Evolutionary conservation across 2,113 vertebrate species (phyloP), one percentile per base, ranked within the genome.

Genomic region (Eudyptes chrysolophus): DNA sequence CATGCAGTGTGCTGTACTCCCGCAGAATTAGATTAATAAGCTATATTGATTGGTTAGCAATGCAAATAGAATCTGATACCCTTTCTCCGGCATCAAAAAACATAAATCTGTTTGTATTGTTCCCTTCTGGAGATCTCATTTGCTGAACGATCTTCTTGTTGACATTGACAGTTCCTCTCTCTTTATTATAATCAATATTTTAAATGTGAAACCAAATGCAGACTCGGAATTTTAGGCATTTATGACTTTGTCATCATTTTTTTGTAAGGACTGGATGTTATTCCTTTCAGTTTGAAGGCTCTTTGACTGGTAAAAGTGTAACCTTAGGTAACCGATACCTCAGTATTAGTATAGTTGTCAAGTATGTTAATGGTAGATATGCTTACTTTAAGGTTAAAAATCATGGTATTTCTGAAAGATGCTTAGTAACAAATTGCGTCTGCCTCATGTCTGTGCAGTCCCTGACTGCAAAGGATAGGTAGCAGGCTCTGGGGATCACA

Each of bases 31-130:
- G 94, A 96, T 97, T 97, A 96, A 97, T 98, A 98, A 97, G 84
- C 92, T 81, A 54, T 89, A 96, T 98, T 87, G 96, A 97, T 86
- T 87, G 93, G 93, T 74, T 96, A 97, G 93, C 89, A 92, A 90
- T 96, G 57, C 75, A 97, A 97, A 97, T 94, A 97, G 92, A 97
- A 96, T 92, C 90, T 70, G 83, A 87, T 88, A 94, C 65, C 62
- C 60, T 36, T 40, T 69, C 82, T 42, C 80, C 74, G 66, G 97
- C 94, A 97, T 90, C 96, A 96, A 96, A 98, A 98, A 91, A 72
- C 91, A 96, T 94, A 96, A 97, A 97, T 97, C 74, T 97, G 82
- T 98, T 98, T 97, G 94, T 91, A 96, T 96, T 97, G 95, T 97
- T 96, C 78, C 84, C 65, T 97, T 97, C 70, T 97, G 89, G 84